Conservation (phyloP, 2,888 invertebrate species). For the Arrhopalites spinosus region DNA sequence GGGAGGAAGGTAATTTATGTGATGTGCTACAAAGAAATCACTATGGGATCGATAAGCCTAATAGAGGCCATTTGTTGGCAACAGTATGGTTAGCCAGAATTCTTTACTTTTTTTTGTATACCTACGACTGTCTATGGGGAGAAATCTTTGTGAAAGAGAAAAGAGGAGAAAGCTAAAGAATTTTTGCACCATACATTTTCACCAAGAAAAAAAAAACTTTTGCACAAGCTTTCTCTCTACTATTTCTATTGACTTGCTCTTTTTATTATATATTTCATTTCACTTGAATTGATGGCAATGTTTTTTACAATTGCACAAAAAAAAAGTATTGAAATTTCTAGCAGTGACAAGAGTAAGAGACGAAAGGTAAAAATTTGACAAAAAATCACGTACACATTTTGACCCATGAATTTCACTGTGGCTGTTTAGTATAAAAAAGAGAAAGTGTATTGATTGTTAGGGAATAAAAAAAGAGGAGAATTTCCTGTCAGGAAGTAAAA, state of each 20-base stretch:
- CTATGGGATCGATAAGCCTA: slow-evolving; percentile 38
- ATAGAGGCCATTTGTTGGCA: slow-evolving; percentile 42
- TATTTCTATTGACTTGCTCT: not conserved
- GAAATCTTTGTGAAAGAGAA: not conserved
- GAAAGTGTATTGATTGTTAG: not conserved
- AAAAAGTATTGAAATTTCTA: too few species aligned
- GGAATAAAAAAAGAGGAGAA: not conserved
- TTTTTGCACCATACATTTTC: not conserved
- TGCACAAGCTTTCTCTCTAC: not conserved
- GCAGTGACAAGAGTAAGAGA: too few species aligned
- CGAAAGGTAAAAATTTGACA: too few species aligned
- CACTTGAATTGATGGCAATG: too few species aligned
- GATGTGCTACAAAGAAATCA: slow-evolving; percentile 38
- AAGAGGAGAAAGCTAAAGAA: too few species aligned
- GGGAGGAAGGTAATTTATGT: slow-evolving; percentile 39
- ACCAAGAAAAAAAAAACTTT: too few species aligned
- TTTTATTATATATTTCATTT: too few species aligned
- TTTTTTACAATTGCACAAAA: too few species aligned
- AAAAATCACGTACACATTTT: too few species aligned
- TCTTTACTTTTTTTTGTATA: not conserved
- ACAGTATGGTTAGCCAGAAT: slow-evolving; percentile 10
- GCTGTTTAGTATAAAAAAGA: too few species aligned
- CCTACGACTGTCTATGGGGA: not conserved
- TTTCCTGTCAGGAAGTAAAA: not conserved
- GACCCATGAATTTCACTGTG: too few species aligned